Conservation (phyloP, 2,113 vertebrate genomes). For the Arizona elegans region DNA sequence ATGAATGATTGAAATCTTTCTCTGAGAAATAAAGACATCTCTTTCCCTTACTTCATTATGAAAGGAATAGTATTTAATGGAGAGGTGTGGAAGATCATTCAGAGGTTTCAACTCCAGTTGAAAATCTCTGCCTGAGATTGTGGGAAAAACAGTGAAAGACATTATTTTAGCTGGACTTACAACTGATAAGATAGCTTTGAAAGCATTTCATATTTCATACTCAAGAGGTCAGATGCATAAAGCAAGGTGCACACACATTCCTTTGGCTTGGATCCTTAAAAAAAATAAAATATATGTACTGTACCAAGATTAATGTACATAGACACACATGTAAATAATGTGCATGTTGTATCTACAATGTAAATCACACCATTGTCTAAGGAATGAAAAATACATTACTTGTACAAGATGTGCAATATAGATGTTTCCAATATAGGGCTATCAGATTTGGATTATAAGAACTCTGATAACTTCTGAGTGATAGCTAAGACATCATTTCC, state of each 20-base stretch:
- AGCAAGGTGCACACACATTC: neutral
- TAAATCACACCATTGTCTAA: neutral
- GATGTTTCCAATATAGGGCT: neutral
- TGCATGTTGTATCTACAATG: constrained; percentile 37
- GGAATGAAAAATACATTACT: neutral
- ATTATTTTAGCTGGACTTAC: neutral
- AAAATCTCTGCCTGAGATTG: neutral
- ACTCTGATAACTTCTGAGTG: neutral
- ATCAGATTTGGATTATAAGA: neutral
- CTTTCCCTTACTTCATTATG: neutral
- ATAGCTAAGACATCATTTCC: neutral
- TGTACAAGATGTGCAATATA: neutral
- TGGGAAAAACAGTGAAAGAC: neutral
- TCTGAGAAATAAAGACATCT: neutral
- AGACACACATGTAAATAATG: neutral
- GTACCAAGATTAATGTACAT: neutral
- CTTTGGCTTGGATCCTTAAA: constrained; percentile 5
- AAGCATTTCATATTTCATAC: neutral
- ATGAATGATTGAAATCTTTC: neutral
- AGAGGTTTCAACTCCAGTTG: neutral
- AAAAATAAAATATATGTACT: neutral
- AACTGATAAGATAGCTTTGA: neutral
- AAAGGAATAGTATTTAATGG: neutral
- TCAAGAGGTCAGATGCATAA: neutral
- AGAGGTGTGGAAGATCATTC: neutral